Conservation (phyloP, 1,140 invertebrate genomes). For the Mercenaria mercenaria region DNA sequence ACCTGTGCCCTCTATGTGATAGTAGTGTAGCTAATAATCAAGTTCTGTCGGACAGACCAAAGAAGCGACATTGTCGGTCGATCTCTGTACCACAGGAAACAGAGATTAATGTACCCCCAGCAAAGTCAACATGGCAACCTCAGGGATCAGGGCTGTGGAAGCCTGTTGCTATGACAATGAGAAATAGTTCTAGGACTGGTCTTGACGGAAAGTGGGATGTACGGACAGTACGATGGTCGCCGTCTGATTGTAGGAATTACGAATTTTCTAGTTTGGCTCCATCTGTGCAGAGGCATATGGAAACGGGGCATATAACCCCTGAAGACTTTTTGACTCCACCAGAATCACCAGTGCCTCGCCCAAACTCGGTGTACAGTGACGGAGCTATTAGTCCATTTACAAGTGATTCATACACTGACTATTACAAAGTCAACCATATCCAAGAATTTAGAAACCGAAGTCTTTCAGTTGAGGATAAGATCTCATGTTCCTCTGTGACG, state of each 20-base stretch:
- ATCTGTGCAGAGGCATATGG: slow-evolving; percentile 66
- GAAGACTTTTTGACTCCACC: slow-evolving; percentile 80
- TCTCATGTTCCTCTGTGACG: slow-evolving; percentile 68
- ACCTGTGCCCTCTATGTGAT: slow-evolving; percentile 22
- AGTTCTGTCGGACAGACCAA: slow-evolving; percentile 65
- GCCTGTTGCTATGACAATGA: slow-evolving; percentile 65
- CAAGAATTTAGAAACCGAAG: slow-evolving; percentile 80
- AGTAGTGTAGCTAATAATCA: background rate
- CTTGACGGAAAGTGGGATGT: slow-evolving; percentile 34
- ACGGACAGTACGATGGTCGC: slow-evolving; percentile 22
- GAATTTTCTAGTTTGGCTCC: slow-evolving; percentile 61
- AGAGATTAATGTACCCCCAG: slow-evolving; percentile 49
- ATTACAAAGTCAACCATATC: background rate
- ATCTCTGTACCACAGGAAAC: slow-evolving; percentile 76
- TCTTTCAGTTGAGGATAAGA: slow-evolving; percentile 83
- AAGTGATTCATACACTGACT: slow-evolving; percentile 2
- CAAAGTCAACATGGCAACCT: slow-evolving; percentile 68
- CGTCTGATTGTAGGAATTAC: slow-evolving; percentile 56
- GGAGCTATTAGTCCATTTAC: slow-evolving; percentile 71
- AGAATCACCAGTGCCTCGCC: slow-evolving; percentile 81
- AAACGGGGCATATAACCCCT: slow-evolving; percentile 75
- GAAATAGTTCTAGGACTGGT: slow-evolving; percentile 42
- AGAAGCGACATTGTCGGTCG: slow-evolving; percentile 82
- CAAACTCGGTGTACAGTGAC: slow-evolving; percentile 78
- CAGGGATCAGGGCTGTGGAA: slow-evolving; percentile 75